Conservation (phyloP, 2,797 vertebrate genomes). For the Manis javanica region DNA sequence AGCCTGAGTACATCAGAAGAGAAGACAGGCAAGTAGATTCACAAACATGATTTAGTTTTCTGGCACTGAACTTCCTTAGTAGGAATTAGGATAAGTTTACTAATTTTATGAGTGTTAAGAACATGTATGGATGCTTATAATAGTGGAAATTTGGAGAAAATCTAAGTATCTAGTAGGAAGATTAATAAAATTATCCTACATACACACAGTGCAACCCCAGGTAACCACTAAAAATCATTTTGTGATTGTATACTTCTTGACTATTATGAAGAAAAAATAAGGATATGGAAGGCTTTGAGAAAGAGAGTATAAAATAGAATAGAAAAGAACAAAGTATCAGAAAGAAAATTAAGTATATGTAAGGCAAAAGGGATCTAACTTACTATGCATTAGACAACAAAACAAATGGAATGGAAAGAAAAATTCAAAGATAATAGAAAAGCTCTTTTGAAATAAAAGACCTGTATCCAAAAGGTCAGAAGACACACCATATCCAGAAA, state of each 20-base stretch:
- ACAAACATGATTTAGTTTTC: constrained; percentile 5
- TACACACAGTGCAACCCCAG: not conserved
- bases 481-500: not conserved
- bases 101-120: constrained; percentile 6
- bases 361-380: not conserved
- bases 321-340: not conserved
- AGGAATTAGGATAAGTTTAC: not conserved
- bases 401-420: not conserved
- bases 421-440: constrained; percentile 24
- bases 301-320: not conserved
- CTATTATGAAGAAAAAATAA: constrained; percentile 7
- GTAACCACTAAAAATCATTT: constrained; percentile 29
- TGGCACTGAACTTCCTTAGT: not conserved
- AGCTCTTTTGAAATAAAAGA: constrained; percentile 14
- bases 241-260: not conserved
- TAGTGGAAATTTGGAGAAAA: not conserved
- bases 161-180: not conserved
- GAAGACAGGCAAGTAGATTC: not conserved
- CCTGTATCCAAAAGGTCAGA: not conserved
- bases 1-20: not conserved
- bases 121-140: not conserved
- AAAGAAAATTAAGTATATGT: constrained; percentile 33
- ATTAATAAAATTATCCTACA: constrained; percentile 28
- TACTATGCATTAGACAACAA: not conserved
- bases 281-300: not conserved